Evolutionary conservation across 2,797 vertebrate genomes (phyloP).

Genomic region (Anabas testudineus): DNA sequence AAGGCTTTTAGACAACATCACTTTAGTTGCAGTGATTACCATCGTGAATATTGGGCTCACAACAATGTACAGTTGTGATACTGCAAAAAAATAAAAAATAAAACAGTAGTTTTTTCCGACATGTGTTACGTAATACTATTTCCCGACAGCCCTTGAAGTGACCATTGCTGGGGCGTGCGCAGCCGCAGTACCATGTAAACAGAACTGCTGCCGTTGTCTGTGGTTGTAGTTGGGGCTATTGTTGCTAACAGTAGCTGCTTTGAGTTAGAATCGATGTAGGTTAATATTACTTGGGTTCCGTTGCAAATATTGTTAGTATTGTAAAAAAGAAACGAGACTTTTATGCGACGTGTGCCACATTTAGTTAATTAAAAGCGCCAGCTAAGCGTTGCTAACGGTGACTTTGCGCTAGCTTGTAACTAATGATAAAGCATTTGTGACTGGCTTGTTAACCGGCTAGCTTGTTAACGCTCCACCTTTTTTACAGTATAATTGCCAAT

Average conservation of each 20-base stretch:
- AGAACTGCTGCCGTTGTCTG: slow-evolving; percentile 53
- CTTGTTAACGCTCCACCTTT: slow-evolving; percentile 9
- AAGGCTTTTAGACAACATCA: accelerated
- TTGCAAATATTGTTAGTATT: background rate
- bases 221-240: slow-evolving; percentile 15
- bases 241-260: background rate
- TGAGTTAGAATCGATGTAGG: background rate
- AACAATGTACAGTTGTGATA: background rate
- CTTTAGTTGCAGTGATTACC: no score
- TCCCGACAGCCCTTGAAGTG: background rate
- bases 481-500: background rate
- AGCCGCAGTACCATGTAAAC: slow-evolving; percentile 83
- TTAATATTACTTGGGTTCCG: background rate
- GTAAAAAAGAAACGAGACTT: background rate
- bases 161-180: slow-evolving; percentile 52
- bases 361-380: background rate
- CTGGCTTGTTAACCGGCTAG: slow-evolving; percentile 32
- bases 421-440: slow-evolving; percentile 40
- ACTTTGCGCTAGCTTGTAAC: slow-evolving; percentile 52
- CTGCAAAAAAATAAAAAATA: background rate
- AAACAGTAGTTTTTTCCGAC: no score
- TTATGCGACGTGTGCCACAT: background rate
- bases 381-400: slow-evolving; percentile 7
- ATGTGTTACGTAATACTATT: background rate
- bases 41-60: accelerated